Evolutionary conservation across 64 coral and sea anemone genomes (phyloP), one percentile per base, ranked within the genome.

Genomic region (Anthopleura sola): DNA sequence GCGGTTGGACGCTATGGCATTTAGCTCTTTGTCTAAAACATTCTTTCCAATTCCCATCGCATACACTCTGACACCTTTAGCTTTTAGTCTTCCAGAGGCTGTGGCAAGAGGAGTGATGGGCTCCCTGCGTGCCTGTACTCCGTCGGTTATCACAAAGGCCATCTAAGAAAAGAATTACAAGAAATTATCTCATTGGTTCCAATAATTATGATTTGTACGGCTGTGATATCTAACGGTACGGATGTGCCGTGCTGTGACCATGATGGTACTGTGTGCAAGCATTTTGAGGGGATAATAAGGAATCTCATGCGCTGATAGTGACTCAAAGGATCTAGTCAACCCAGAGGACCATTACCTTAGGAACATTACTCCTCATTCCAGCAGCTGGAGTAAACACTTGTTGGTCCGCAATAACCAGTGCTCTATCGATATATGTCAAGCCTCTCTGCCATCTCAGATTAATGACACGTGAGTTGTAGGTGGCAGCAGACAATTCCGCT

Each of bases 341-440:
- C 39, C 2, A 57, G 60, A 33, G 17, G 7, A 3, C 7, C 39
- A 44, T 14, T 90, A 94, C 93, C 93, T 94, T 90, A 18, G 81
- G 85, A 21, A 90, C 75, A 32, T 88, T 71, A 20, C 74, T 20
- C 4, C 66, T 71, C 54, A 56, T 82, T 24, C 31, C 50, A 53
- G 44, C 57, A 40, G 36, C 53, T 54, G 47, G 54, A 5, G 32
- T 68, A 75, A 94, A 94, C 14, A 94, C 60, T 29, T 75, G 39
- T 24, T 37, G 51, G 26, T 87, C 81, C 13, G 93, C 88, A 44
- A 84, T 68, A 19, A 77, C 69, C 32, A 94, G 66, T 18, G 93
- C 93, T 75, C 90, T 87, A 64, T 94, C 93, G 78, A 91, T 94
- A 60, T 88, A 94, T 3, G 93, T 94, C 8, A 84, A 75, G 18